These are phyloP conservation scores for Episyrphus balteatus DNA, from an alignment of 1,140 invertebrate species.

Conservation along the genomic window DNA sequence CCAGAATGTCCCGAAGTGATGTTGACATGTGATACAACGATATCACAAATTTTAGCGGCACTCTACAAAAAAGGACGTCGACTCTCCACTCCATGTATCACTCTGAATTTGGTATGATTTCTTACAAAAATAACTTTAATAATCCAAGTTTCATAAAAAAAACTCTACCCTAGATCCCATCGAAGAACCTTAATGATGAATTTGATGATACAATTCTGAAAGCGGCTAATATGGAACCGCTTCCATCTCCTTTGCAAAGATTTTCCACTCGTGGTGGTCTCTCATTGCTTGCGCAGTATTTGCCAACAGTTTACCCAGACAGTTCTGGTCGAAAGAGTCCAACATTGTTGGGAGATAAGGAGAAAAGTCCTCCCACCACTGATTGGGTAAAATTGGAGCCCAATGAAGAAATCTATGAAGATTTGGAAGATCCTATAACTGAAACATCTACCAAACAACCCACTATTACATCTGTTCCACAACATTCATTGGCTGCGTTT, in stretches of 20 bases:
- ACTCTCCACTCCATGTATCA: constrained; percentile 45
- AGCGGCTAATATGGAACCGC: constrained; percentile 25
- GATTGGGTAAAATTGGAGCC: constrained; percentile 74
- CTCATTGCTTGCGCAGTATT: constrained; percentile 70
- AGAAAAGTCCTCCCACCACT: constrained; percentile 43
- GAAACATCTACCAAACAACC: constrained; percentile 27
- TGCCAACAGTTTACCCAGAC: constrained; percentile 79
- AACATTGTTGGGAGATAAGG: constrained; percentile 35
- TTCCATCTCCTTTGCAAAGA: constrained; percentile 53
- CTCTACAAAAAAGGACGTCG: constrained; percentile 44
- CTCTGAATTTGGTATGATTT: constrained; percentile 27
- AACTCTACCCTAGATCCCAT: background rate
- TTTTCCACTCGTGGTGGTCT: constrained; percentile 80
- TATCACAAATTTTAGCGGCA: constrained; percentile 49
- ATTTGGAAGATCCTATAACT: constrained; percentile 41
- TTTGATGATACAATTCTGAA: constrained; percentile 15
- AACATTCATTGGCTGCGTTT: constrained; percentile 82
- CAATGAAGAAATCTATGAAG: constrained; percentile 61
- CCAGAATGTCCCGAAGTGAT: constrained; percentile 38
- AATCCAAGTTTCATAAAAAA: too few relatives aligned
- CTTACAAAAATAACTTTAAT: background rate
- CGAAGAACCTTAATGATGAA: background rate
- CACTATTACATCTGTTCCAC: constrained; percentile 52
- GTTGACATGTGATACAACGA: constrained; percentile 45
- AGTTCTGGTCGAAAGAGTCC: constrained; percentile 29